These are phyloP conservation scores for Cistogaster globosa DNA, from an alignment of 2,888 invertebrate species.

Conservation along the genomic window DNA sequence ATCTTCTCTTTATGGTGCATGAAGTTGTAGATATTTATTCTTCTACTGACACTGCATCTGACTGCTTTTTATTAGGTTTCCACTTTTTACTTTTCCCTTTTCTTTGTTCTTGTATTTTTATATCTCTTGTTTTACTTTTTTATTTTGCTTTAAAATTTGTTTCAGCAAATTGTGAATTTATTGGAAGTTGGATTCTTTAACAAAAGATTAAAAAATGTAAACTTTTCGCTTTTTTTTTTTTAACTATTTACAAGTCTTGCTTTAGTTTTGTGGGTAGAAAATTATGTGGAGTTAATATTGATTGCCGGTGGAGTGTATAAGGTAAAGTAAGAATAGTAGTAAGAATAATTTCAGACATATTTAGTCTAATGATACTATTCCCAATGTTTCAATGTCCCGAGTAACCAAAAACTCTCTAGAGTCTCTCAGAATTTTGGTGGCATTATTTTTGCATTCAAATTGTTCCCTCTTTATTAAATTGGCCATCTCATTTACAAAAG, in stretches of 20 bases:
- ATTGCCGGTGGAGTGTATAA: no score
- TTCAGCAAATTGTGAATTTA: constrained; percentile 53
- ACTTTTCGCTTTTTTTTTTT: constrained; percentile 1
- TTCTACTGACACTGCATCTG: constrained; percentile 6
- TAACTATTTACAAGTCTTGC: background rate
- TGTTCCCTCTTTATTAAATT: no score
- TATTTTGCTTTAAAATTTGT: constrained; percentile 7
- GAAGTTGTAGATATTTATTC: constrained; percentile 31
- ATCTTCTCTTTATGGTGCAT: background rate
- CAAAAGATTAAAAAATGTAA: constrained; percentile 11
- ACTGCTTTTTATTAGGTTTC: background rate
- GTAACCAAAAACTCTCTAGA: no score
- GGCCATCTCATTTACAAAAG: no score
- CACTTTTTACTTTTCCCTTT: background rate
- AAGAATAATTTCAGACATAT: no score
- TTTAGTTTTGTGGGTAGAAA: no score
- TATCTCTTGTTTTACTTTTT: background rate
- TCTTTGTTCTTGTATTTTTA: background rate
- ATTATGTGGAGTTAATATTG: no score
- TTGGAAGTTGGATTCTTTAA: constrained; percentile 44
- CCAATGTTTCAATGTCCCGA: no score
- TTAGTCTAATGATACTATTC: no score
- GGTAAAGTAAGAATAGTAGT: no score
- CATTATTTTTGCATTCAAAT: no score
- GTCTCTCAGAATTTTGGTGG: no score